Evolutionary conservation across 2,888 invertebrate species (phyloP), one percentile per base, ranked within the genome.

Genomic region (Bruchidius siliquastri): DNA sequence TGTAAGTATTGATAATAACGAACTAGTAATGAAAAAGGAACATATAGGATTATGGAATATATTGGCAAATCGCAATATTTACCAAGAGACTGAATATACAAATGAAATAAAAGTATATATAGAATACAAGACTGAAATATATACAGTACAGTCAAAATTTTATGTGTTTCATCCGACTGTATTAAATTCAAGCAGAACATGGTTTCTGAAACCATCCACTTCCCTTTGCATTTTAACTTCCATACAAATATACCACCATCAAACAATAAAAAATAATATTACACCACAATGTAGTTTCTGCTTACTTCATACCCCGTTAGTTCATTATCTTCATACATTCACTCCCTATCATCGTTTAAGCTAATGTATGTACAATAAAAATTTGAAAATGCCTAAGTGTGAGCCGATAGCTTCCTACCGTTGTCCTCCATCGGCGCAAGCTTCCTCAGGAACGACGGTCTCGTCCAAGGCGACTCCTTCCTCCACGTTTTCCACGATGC

Each of bases 401-500:
- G 49, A 49, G 13, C 13, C 49, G 49, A 8, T 49, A 13, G 49
- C 49, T 49, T 49, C 49, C 49, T 49, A 49, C 49, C 49, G 49
- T 49, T 49, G 49, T 49, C 49, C 49, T 49, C 13, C 49, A 1
- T 49, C 13, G 49, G 49, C 49, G 49, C 75, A 72, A 32, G 70
- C 75, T 68, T 73, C 72, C 21, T 76, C 75, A n/a, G 68, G 22
- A 20, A 22, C 71, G 68, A 73, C 8, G 71, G 73, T 72, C n/a
- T 75, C 75, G 21, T 77, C 77, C 10, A 74, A 1, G 67, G 68
- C 78, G 70, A 73, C 71, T 26, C 76, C 77, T 67, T 77, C 75
- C 69, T 79, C 78, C 0, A 78, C 74, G 69, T 72, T 80, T 21
- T 80, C 80, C 10, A 79, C 80, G 49, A 81, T 80, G 1, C 81